phyloP scores from a whole-genome alignment of 2,888 invertebrate genomes.

The Pachydiplax longipennis region DNA sequence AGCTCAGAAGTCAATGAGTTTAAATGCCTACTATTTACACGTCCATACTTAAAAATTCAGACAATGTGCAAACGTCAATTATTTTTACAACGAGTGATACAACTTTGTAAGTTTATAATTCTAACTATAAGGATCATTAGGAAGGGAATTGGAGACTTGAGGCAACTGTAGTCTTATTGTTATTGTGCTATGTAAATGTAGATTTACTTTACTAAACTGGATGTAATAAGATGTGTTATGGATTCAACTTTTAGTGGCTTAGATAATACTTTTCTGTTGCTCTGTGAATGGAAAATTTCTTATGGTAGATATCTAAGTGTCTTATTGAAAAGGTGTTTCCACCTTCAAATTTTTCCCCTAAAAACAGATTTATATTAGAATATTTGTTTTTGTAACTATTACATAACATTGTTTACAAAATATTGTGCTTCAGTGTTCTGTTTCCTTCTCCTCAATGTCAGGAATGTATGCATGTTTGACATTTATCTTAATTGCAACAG shows the following conservation, averaged over 20 bases:
- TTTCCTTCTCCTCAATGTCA: not conserved
- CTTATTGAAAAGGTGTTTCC: not conserved
- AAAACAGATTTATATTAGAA: not conserved
- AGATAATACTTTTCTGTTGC: not conserved
- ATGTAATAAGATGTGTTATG: not conserved
- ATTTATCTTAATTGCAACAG: not conserved
- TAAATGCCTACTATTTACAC: slow-evolving; percentile 41
- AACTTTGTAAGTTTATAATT: slow-evolving; percentile 42
- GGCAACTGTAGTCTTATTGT: slow-evolving; percentile 18
- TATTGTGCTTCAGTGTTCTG: not conserved
- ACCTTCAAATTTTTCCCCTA: not conserved
- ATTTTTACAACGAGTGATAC: slow-evolving; percentile 42
- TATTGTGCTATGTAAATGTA: slow-evolving; percentile 4
- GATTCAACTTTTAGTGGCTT: slow-evolving; percentile 12
- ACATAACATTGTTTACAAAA: not conserved
- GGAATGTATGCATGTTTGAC: not conserved
- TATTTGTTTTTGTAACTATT: not conserved
- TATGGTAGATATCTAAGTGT: not conserved
- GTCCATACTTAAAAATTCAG: slow-evolving; percentile 36
- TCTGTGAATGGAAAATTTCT: not conserved
- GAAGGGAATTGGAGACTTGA: slow-evolving; percentile 7
- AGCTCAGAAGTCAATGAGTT: slow-evolving; percentile 42
- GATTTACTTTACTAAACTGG: slow-evolving; percentile 7
- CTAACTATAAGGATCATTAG: slow-evolving; percentile 43
- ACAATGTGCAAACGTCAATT: slow-evolving; percentile 44